phyloP scores from a whole-genome alignment of 2,888 invertebrate species.

The Pandemis cinnamomeana region DNA sequence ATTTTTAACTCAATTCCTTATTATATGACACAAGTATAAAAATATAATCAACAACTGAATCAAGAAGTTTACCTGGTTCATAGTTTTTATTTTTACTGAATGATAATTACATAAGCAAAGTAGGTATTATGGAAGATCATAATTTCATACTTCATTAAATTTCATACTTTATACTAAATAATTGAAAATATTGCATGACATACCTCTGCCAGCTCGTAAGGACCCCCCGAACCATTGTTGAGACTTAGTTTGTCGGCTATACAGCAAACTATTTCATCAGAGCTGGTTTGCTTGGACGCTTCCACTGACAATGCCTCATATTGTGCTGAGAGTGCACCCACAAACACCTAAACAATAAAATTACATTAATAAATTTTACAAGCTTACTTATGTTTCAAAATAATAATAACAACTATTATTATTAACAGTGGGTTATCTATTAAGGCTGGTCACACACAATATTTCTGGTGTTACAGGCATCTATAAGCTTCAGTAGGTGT shows the following conservation, averaged over 20 bases:
- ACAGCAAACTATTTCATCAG: conserved; percentile 95
- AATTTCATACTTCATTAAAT: too few relatives aligned
- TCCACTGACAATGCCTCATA: conserved; percentile 96
- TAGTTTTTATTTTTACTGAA: too few relatives aligned
- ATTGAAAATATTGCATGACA: conserved; percentile 31
- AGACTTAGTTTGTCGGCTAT: conserved; percentile 88
- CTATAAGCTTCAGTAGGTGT: too few relatives aligned
- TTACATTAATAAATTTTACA: neutral
- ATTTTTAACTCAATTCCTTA: too few relatives aligned
- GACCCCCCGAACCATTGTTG: conserved; percentile 82
- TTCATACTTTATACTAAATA: neutral
- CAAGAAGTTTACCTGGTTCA: too few relatives aligned
- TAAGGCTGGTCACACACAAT: too few relatives aligned
- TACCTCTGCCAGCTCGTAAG: conserved; percentile 93
- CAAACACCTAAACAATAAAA: conserved; percentile 88
- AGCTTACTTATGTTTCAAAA: neutral
- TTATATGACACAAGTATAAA: neutral
- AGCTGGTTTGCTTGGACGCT: conserved; percentile 95
- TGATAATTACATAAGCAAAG: too few relatives aligned
- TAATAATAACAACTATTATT: too few relatives aligned
- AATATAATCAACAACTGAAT: neutral
- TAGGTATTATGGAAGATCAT: too few relatives aligned
- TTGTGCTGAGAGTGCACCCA: conserved; percentile 93
- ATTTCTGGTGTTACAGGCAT: too few relatives aligned
- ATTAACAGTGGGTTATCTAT: too few relatives aligned